phyloP scores from a whole-genome alignment of 2,888 invertebrate genomes.

The Formica aserva region DNA sequence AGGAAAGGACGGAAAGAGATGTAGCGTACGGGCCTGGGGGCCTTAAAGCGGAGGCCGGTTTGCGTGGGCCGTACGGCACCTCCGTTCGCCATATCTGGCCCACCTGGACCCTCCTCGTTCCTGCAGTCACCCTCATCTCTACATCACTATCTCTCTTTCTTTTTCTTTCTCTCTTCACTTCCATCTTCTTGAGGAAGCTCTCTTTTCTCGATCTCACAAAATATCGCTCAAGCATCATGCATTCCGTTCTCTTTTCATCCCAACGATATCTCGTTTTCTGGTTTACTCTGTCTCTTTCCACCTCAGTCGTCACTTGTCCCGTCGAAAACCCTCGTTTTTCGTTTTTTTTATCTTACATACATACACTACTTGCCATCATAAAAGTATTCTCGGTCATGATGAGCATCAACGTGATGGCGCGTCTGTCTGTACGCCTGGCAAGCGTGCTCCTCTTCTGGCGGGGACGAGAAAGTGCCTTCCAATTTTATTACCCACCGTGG shows the following conservation, averaged over 20 bases:
- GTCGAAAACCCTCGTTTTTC: conserved; percentile 62
- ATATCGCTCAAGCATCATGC: not conserved
- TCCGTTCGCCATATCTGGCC: conserved; percentile 75
- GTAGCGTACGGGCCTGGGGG: conserved; percentile 71
- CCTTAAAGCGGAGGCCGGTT: conserved; percentile 77
- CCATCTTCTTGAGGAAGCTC: conserved; percentile 28
- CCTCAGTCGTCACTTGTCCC: conserved; percentile 39
- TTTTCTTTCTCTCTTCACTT: conserved; percentile 24
- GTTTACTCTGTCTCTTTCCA: conserved; percentile 9
- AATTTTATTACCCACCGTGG: conserved; percentile 78
- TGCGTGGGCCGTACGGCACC: conserved; percentile 82
- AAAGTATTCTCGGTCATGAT: conserved; percentile 65
- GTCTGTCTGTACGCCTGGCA: conserved; percentile 24
- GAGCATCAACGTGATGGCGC: conserved; percentile 32
- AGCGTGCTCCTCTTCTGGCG: conserved; percentile 15
- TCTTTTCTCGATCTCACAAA: conserved; percentile 26
- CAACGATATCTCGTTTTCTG: conserved; percentile 24
- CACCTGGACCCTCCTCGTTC: conserved; percentile 70
- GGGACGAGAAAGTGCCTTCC: conserved; percentile 70
- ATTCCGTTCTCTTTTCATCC: conserved; percentile 35
- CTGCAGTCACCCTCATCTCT: conserved; percentile 59
- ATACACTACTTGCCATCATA: conserved; percentile 71
- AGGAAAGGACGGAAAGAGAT: conserved; percentile 53
- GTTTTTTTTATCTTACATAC: conserved; percentile 45
- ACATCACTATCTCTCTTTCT: conserved; percentile 46